phyloP scores from a whole-genome alignment of 2,797 vertebrate species.

The Betta splendens region DNA sequence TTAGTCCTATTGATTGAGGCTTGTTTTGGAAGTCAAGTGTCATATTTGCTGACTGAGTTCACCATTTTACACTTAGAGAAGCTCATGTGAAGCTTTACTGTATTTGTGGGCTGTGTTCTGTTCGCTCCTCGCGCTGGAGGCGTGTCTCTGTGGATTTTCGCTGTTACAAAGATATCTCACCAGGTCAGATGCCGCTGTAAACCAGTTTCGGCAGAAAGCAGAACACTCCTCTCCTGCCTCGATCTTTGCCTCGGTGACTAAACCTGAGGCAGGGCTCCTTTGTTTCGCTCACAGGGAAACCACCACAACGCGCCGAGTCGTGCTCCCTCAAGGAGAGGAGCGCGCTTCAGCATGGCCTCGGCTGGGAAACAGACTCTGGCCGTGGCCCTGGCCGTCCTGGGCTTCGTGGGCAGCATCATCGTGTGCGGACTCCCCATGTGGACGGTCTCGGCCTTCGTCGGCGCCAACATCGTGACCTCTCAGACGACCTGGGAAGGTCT shows the following conservation, averaged over 20 bases:
- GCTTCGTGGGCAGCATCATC: slow-evolving; percentile 86
- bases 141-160: background rate
- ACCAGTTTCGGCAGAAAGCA: slow-evolving; percentile 39
- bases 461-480: slow-evolving; percentile 88
- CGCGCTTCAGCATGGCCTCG: slow-evolving; percentile 82
- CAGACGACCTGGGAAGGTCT: slow-evolving; percentile 91
- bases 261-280: background rate
- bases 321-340: background rate
- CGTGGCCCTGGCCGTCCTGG: slow-evolving; percentile 82
- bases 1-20: too few relatives aligned
- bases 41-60: background rate
- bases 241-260: background rate
- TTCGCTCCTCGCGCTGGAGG: background rate
- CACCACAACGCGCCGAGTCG: background rate
- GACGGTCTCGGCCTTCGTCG: slow-evolving; percentile 89
- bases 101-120: background rate
- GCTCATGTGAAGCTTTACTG: background rate
- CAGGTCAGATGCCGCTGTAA: slow-evolving; percentile 34
- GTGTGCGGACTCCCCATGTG: slow-evolving; percentile 89
- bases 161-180: slow-evolving; percentile 13
- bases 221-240: slow-evolving; percentile 48
- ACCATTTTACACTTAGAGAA: background rate
- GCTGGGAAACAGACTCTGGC: slow-evolving; percentile 86
- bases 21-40: too few relatives aligned
- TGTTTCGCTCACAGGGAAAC: slow-evolving; percentile 1